Evolutionary conservation across 2,888 invertebrate genomes (phyloP), one percentile per base, ranked within the genome.

Genomic region (Campopleginae sp.): DNA sequence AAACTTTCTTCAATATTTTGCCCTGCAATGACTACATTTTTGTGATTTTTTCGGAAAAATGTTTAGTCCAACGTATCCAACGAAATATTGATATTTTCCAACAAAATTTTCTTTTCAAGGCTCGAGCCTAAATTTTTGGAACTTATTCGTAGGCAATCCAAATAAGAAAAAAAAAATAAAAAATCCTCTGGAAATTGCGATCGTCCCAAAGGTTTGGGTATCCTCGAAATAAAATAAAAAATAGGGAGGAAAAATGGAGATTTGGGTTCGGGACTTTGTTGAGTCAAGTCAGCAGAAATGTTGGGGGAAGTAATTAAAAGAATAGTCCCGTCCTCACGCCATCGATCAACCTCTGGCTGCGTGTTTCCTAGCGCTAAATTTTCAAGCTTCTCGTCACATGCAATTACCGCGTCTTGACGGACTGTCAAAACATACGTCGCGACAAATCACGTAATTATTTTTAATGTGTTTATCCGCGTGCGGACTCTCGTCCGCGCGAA

Each of bases 371-470:
- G 8, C 76, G 44, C 42, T 77, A 48, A 66, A 48, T 58, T 42
- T 58, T 46, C 19, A 38, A 42, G 66, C 66, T 66, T 44, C 51
- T 46, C 33, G 58, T 80, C 65, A 7, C 65, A 65, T 76, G 71
- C 79, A 80, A 85, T 85, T 85, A 82, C 33, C 72, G 72, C 72
- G 72, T 61, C 44, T n/a, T 72, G 61, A 76, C 66, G 14, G 46
- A 58, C 71, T 71, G 58, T 66, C 23, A 58, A 58, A 44, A 77
- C 76, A 61, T 66, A 8, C 66, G 38, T 61, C 54, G 63, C 54
- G 63, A 10, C 58, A 27, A 58, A 58, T 58, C 58, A 5, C 58
- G 27, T 6, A 14, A 58, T 58, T 58, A 58, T 58, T 58, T 58
- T 58, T 58, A 58, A 58, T 58, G 58, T 58, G 58, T 58, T 58